Evolutionary conservation across 1,140 invertebrate genomes (phyloP), one percentile per base, ranked within the genome.

Genomic region (Theocolax elegans): DNA sequence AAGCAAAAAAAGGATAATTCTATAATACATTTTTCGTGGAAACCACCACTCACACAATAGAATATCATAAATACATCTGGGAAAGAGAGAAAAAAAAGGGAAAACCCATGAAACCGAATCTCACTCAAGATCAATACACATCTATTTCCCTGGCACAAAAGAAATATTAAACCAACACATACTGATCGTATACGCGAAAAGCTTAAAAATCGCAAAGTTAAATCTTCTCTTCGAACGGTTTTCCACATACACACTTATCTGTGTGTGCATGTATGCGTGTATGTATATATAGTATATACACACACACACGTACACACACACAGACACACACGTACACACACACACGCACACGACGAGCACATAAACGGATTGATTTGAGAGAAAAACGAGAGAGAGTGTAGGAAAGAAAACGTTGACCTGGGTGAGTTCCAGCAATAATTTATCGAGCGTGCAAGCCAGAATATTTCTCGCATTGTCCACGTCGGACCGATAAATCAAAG

Each of bases 381-480:
- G 27, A 29, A 46, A 19, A 15, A 56, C 4, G 29, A 27, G 38
- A 19, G 9, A 23, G 19, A 70, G 35, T 64, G 8, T 58, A 70
- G 54, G 42, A 38, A 63, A 27, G 27, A 19, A 58, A 54, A 23
- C 15, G 67, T 54, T 49, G 29, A 40, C 49, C 49, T 23, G 51
- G 12, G 31, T 21, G 67, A 53, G 23, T 64, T 40, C 31, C 17
- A 69, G 58, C 31, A 29, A 68, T 80, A 77, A 81, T 81, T 80
- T 80, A 81, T 77, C 74, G 74, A 76, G 73, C 77, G 73, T 69
- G 62, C 72, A 75, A 65, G 76, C 74, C 76, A 77, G 78, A 81
- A 81, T 81, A 81, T 81, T 81, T 80, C 79, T 81, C 77, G 78
- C 78, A 80, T 81, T 81, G 78, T 82, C 78, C 81, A 81, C 76